Evolutionary conservation across 2,797 vertebrate species (phyloP).

Genomic region (Oreochromis mossambicus): DNA sequence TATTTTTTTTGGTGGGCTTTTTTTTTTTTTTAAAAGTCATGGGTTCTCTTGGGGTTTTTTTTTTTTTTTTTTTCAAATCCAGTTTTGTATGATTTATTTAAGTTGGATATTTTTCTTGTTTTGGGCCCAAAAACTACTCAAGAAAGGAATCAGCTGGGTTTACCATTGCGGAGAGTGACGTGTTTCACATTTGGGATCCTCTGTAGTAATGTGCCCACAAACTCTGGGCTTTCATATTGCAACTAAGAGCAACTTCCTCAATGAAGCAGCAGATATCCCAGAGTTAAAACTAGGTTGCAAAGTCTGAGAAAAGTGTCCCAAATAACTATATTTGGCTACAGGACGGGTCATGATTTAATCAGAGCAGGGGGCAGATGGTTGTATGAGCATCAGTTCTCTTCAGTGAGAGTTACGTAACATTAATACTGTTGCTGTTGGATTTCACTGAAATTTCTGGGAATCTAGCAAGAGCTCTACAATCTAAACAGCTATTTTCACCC

Average conservation of each 20-base stretch:
- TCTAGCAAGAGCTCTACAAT: neutral
- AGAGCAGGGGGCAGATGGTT: constrained; percentile 36
- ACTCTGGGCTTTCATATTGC: neutral
- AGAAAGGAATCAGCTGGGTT: neutral
- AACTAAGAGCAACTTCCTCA: neutral
- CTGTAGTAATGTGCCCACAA: neutral
- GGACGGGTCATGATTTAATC: constrained; percentile 42
- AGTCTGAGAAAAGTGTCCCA: constrained; percentile 17
- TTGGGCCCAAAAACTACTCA: neutral
- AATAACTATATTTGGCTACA: constrained; percentile 28
- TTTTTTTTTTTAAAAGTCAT: too few species aligned
- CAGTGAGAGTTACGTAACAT: constrained; percentile 36
- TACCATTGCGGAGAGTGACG: neutral
- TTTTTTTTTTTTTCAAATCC: neutral
- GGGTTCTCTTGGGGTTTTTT: too few species aligned
- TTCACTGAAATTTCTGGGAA: neutral
- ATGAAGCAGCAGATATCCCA: neutral
- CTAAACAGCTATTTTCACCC: neutral
- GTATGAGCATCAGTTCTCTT: constrained; percentile 8
- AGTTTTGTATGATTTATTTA: neutral
- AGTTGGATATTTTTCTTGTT: neutral
- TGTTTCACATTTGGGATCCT: neutral
- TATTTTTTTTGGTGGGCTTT: too few species aligned
- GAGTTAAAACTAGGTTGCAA: neutral
- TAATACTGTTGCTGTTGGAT: constrained; percentile 13